These are phyloP conservation scores for Coturnix japonica DNA, from an alignment of 2,113 vertebrate genomes.

Conservation along the genomic window DNA sequence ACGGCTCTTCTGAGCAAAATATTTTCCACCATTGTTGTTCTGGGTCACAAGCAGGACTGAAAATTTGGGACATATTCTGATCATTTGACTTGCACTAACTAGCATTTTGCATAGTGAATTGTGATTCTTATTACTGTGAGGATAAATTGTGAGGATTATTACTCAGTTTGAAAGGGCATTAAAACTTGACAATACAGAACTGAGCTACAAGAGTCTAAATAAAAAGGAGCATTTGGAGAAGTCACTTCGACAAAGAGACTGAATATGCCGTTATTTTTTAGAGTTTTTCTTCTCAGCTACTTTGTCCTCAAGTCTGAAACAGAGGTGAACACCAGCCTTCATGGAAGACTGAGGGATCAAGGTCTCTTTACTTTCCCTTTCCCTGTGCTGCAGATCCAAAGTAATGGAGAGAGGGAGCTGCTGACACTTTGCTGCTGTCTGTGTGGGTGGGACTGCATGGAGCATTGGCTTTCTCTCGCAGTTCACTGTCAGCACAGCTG, in stretches of 20 bases:
- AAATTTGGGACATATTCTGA: background rate
- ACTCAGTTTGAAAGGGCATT: background rate
- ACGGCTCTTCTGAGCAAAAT: background rate
- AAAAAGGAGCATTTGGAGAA: background rate
- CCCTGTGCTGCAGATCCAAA: background rate
- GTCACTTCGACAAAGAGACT: background rate
- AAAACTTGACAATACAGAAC: background rate
- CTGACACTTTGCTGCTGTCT: accelerated
- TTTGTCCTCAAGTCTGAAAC: background rate
- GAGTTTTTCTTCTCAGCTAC: background rate
- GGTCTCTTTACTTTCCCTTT: background rate
- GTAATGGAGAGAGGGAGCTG: background rate
- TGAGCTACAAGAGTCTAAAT: background rate
- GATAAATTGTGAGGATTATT: too few species aligned
- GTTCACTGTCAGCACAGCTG: background rate
- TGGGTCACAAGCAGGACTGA: background rate
- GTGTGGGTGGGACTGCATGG: background rate
- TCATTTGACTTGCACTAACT: background rate
- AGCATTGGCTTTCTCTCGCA: background rate
- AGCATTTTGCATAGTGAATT: background rate
- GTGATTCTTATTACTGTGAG: too few species aligned
- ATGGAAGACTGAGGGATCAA: accelerated
- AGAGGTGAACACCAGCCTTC: background rate
- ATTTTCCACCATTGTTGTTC: background rate
- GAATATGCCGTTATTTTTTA: background rate